These are phyloP conservation scores for Mesopsocus fuscifrons DNA, from an alignment of 2,888 invertebrate species.

Conservation along the genomic window DNA sequence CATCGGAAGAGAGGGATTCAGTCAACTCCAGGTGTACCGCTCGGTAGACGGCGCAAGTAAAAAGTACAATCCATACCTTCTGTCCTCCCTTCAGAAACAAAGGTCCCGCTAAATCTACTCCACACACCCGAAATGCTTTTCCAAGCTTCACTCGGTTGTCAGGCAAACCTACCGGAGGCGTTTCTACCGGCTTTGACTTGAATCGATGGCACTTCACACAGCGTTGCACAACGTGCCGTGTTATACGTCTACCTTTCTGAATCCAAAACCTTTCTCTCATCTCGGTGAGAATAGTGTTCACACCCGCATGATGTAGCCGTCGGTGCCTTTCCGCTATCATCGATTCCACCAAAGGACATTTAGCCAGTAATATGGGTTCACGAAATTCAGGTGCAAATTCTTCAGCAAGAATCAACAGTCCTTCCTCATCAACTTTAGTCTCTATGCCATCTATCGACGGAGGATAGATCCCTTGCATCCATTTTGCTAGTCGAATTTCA, in stretches of 20 bases:
- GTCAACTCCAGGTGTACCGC: background rate
- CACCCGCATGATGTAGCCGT: background rate
- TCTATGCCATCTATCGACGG: background rate
- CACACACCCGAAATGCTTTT: background rate
- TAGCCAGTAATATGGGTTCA: conserved; percentile 4
- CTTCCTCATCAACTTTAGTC: background rate
- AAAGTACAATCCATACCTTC: background rate
- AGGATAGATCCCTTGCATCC: background rate
- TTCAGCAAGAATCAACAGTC: background rate
- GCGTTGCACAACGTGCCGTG: background rate
- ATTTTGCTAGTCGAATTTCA: background rate
- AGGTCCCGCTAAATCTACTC: conserved; percentile 13
- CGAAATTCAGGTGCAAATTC: background rate
- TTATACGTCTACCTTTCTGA: conserved; percentile 11
- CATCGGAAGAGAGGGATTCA: background rate
- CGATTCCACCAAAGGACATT: conserved; percentile 10
- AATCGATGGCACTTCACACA: background rate
- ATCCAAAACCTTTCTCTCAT: conserved; percentile 14
- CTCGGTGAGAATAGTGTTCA: background rate
- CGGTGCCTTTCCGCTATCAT: conserved; percentile 3
- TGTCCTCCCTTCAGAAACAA: conserved; percentile 12
- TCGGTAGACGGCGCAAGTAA: background rate
- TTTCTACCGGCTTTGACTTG: background rate
- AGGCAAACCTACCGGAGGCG: background rate
- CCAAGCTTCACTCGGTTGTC: background rate